Base-by-base conservation (phyloP, 2,888 invertebrate species). In the Parnassius smintheus region DNA sequence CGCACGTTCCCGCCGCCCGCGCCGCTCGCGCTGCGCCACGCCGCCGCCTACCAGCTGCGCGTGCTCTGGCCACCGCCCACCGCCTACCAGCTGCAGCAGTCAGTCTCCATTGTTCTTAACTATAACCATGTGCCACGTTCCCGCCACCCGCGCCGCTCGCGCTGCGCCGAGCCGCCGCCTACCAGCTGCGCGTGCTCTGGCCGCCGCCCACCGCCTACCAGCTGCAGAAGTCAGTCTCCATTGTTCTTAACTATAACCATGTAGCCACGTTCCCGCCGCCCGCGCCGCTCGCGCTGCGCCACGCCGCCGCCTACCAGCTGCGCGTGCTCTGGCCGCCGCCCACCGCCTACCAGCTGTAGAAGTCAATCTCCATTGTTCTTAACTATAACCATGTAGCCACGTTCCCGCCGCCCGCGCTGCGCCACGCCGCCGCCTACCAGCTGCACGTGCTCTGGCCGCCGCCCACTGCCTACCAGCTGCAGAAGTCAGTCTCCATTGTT, bases 1-100 rank as follows among this genome's bases (percentile, higher is more conserved):
- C 92, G 91, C 56, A 97, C 97, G 13, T 96, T 94, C 78, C 93
- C 95, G 0, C 93, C 94, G 68, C 96, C 98, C 0, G 92, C 93
- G 42, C 93, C 94, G 61, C 85, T 98, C 8, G 86, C 90, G 0
- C 76, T 95, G 10, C 71, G 55, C 2, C 64, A 68, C 57, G 71
- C 70, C 3, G 70, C 80, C 9, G 78, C 88, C 0, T 93, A 95
- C 61, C 86, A 92, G 7, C 79, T 98, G 61, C 91, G 88, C 1
- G 80, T 98, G 1, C 81, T 89, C 4, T 98, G 98, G 97, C 87
- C 88, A 7, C 92, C 94, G 0, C 95, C 86, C 4, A 76, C 80
- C 2, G 65, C 78, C 1, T 82, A 83, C 63, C 72, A 68, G 11
- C 56, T 88, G 62, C 75, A 84, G 64, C 72, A 78, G 90, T 90